Base-by-base conservation (phyloP, 2,888 invertebrate genomes). In the Melinaea marsaeus region DNA sequence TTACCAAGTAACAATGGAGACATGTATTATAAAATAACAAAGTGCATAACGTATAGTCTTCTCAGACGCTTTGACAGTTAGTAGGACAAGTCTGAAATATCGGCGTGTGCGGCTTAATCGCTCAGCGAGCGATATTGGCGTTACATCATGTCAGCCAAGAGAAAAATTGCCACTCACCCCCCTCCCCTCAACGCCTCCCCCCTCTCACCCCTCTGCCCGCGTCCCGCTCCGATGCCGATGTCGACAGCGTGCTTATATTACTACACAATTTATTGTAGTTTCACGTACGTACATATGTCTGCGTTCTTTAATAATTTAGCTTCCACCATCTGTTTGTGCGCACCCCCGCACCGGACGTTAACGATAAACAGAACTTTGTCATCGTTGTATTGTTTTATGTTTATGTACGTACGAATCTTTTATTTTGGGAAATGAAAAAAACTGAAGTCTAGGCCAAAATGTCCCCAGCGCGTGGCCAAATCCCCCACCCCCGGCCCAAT, bases 61-160 rank as follows among this genome's bases (percentile, higher is more conserved):
- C 79, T 79, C 73, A 81, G 86, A 85, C 84, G 86, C 82, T 86
- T 88, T 88, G 90, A 88, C 89, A 89, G 88, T 88, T 89, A 87
- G 88, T 88, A 86, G 85, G 88, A 86, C 85, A 86, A 88, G 87
- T 87, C 88, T 88, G 88, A 89, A 89, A 89, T 90, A 89, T 89
- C 86, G 88, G 85, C 85, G 84, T 85, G 81, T 88, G 89, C 89
- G 89, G 89, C 89, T 89, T 90, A 90, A 90, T 90, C 90, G 89
- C 84, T 89, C 88, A 88, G 88, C 83, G 88, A 85, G 87, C 87
- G 89, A 89, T 90, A 90, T 90, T 90, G 90, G 88, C 88, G 88
- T 90, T 90, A 90, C 90, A 89, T 89, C 89, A 89, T 89, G 89
- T 90, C 90, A 90, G 88, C 87, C 83, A 79, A 85, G 88, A 90